Evolutionary conservation across 2,113 vertebrate genomes (phyloP).

Genomic region (Trogon melanurus): DNA sequence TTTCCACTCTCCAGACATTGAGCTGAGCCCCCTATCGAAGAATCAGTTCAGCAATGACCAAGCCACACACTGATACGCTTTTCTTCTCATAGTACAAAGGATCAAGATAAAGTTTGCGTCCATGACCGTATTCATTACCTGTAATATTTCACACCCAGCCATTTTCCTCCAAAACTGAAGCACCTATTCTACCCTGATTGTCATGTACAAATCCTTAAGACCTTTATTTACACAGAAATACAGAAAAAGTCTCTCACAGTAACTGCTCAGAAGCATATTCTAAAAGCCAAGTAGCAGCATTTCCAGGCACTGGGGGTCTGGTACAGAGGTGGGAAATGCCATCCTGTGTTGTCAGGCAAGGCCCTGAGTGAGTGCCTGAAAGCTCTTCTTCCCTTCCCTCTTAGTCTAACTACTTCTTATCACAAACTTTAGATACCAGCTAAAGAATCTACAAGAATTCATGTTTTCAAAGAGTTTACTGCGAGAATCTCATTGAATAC

Average conservation of each 20-base stretch:
- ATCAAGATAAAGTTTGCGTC: neutral
- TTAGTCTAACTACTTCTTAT: neutral
- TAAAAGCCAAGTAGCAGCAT: too few species aligned
- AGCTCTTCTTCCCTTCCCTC: neutral
- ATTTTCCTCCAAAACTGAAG: neutral
- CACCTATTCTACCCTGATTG: neutral
- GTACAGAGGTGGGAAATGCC: too few species aligned
- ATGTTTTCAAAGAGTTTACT: neutral
- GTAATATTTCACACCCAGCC: neutral
- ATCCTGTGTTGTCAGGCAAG: too few species aligned
- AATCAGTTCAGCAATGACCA: neutral
- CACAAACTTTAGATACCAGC: neutral
- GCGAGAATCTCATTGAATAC: neutral
- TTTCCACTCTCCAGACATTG: neutral
- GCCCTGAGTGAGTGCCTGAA: too few species aligned
- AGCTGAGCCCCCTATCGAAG: neutral
- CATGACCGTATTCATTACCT: neutral
- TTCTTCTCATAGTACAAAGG: neutral
- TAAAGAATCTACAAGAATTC: neutral
- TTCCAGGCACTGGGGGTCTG: too few species aligned
- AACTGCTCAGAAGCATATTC: too few species aligned
- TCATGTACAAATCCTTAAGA: neutral
- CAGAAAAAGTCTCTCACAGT: neutral
- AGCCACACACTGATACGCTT: neutral
- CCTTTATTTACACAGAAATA: neutral